Base-by-base conservation (phyloP, 1,140 invertebrate genomes). In the Scaptomyza montana region DNA sequence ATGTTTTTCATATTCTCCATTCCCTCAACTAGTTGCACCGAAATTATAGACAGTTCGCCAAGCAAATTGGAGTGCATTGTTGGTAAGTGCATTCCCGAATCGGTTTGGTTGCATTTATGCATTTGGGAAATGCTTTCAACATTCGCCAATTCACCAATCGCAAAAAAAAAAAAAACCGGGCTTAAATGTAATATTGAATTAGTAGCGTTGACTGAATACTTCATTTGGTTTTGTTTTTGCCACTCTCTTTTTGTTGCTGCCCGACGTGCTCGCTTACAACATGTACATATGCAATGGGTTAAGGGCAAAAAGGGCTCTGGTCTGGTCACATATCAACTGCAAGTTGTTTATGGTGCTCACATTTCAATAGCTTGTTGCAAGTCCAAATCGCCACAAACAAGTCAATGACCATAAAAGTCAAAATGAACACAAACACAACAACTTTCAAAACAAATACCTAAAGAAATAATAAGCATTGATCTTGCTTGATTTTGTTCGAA, bases 121-220 rank as follows among this genome's bases (percentile, higher is more conserved):
- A 36, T 68, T 51, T 46, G 49, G 16, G 28, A 21, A 25, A 19
- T 8, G 33, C 33, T 36, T 36, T 36, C 33, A 36, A 12, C 36
- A 28, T 45, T 53, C 13, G 7, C 9, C 10, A 57, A 57, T 39
- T 36, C 2, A 6, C 4, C 33, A 51, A 64, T 43, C 19, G 33
- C 10, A 46, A 49, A 16, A n/a, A 12, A 68, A 57, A 41, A n/a
- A 45, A 62, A 68, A 57, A 43, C 5, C 19, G 56, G 33, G 41
- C 16, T 49, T 54, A 30, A 59, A 43, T 62, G 55, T 30, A 56
- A 49, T 66, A 78, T 82, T 78, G 63, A 81, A 81, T 81, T 81
- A 81, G 78, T 72, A 33, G 45, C 49, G 60, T 41, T 33, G 49
- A 28, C 55, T 59, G 69, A 45, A 76, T 61, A 60, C 77, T 79